These are phyloP conservation scores for Dolomedes plantarius DNA, from an alignment of 2,888 invertebrate genomes.

Conservation along the genomic window DNA sequence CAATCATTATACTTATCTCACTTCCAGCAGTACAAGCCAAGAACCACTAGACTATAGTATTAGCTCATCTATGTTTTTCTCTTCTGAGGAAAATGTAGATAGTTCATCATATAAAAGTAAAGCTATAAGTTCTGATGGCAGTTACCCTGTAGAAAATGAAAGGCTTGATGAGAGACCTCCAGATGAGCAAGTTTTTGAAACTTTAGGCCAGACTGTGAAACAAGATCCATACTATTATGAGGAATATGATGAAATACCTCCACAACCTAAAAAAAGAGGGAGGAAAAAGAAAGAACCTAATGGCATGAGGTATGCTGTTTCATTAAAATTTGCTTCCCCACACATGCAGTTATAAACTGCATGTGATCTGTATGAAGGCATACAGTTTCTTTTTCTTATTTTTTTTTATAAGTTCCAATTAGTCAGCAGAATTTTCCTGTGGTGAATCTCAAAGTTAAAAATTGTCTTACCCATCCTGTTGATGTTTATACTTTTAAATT, in stretches of 20 bases:
- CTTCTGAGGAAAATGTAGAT: conserved; percentile 65
- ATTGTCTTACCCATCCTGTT: too few species aligned
- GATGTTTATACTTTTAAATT: too few species aligned
- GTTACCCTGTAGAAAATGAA: conserved; percentile 63
- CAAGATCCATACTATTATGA: conserved; percentile 69
- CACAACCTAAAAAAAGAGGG: conserved; percentile 65
- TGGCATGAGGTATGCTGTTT: conserved; percentile 47
- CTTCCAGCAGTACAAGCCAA: conserved; percentile 67
- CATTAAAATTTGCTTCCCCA: not conserved
- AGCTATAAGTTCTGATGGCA: conserved; percentile 57
- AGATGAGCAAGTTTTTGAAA: conserved; percentile 69
- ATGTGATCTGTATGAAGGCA: too few species aligned
- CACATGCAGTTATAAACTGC: too few species aligned
- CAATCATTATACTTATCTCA: conserved; percentile 71
- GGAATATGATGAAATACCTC: conserved; percentile 68
- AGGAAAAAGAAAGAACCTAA: conserved; percentile 67
- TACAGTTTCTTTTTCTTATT: too few species aligned
- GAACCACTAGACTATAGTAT: conserved; percentile 69
- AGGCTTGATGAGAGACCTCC: conserved; percentile 43
- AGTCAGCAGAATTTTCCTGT: too few species aligned
- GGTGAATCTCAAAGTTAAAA: too few species aligned
- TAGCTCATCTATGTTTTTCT: conserved; percentile 61
- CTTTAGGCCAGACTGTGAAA: conserved; percentile 62
- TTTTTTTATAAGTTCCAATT: too few species aligned
- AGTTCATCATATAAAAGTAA: conserved; percentile 67